Conservation (phyloP, 2,113 vertebrate species). For the Pteruthius melanotis region DNA sequence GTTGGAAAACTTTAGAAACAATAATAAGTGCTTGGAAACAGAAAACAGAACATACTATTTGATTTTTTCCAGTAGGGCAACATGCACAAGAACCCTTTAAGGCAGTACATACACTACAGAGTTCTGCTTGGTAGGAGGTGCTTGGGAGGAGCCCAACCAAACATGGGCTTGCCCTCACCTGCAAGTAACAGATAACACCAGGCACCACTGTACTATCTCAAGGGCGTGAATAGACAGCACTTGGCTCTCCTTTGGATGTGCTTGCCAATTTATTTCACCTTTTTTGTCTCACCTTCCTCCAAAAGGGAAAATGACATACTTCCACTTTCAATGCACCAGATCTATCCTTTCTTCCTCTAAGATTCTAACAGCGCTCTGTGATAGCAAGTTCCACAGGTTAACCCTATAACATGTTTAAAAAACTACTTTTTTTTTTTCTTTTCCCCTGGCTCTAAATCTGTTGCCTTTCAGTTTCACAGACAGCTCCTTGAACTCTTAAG, state of each 20-base stretch:
- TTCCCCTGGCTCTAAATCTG: background rate
- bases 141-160: background rate
- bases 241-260: background rate
- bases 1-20: background rate
- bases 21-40: background rate
- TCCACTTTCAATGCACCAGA: background rate
- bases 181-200: background rate
- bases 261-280: background rate
- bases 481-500: background rate
- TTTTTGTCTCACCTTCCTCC: background rate
- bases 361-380: background rate
- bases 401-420: background rate
- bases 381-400: background rate
- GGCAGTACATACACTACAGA: background rate
- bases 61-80: background rate
- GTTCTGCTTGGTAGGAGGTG: background rate
- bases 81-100: background rate
- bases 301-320: background rate
- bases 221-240: background rate
- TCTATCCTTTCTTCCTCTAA: background rate
- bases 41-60: background rate
- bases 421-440: fast-evolving
- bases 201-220: background rate
- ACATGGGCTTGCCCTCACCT: background rate
- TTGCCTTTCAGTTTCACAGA: background rate